These are phyloP conservation scores for Lepilemur ruficaudatus DNA, from an alignment of 2,797 vertebrate species.

Conservation along the genomic window DNA sequence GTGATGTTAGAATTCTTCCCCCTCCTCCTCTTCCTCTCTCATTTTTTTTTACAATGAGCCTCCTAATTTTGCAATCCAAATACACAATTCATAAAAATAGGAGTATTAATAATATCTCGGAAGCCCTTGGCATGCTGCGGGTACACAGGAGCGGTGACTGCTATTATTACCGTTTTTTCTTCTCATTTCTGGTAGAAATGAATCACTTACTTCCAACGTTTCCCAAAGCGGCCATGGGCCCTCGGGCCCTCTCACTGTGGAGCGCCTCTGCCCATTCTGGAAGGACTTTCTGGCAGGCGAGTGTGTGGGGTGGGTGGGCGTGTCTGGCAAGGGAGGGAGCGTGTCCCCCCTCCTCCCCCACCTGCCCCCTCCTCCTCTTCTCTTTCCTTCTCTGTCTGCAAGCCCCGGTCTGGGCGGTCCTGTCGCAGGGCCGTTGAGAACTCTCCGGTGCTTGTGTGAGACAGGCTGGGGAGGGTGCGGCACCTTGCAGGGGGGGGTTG, in stretches of 20 bases:
- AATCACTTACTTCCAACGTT: not conserved
- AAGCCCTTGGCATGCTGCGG: not conserved
- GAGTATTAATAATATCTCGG: not conserved
- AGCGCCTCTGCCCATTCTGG: not conserved
- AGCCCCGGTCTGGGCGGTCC: no score
- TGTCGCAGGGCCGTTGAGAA: not conserved
- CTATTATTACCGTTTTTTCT: not conserved
- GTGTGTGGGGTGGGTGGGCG: not conserved
- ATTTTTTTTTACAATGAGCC: not conserved
- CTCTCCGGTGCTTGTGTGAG: not conserved
- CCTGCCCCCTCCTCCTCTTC: fast-evolving
- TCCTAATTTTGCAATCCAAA: conserved; percentile 45
- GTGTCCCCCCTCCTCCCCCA: not conserved
- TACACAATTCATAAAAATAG: conserved; percentile 44
- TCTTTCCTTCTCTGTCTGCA: not conserved
- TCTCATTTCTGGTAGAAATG: conserved; percentile 6
- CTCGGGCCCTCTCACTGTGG: not conserved
- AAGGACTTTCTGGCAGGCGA: not conserved
- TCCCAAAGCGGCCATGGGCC: conserved; percentile 33
- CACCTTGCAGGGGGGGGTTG: fast-evolving
- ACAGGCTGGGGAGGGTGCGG: not conserved
- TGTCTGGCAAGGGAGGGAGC: not conserved
- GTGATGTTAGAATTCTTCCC: not conserved
- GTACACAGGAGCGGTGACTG: not conserved
- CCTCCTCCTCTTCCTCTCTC: no score